Base-by-base conservation (phyloP, 2,113 vertebrate species). In the Cyprinodon brontotheroides region DNA sequence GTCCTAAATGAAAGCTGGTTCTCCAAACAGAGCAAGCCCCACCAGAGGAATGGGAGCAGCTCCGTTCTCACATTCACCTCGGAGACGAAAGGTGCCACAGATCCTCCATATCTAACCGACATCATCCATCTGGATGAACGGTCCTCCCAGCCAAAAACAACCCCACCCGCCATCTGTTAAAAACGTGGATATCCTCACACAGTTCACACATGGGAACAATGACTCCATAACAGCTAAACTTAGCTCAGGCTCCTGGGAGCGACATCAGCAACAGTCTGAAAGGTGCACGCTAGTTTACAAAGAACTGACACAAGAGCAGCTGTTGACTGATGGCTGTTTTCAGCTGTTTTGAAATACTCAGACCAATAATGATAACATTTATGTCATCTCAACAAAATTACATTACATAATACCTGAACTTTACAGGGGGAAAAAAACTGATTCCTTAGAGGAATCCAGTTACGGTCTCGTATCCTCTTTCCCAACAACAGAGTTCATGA, bases 121-220 rank as follows among this genome's bases (percentile, higher is more conserved):
- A 84, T 80, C 72, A 86, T 87, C 89, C 87, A 85, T 91, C 86
- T 86, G 85, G 87, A 89, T 76, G 73, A 83, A 62, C 68, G 76
- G 74, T 68, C 71, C 78, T 71, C 75, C 41, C 70, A 89, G 87
- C 78, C 87, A 87, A 90, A 84, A 91, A 83, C 79, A 75, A 77
- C 77, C 86, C 74, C 84, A 8, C 82, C 89, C 83, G 79, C 86
- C 84, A 87, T 90, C 89, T 88, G 85, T 85, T 90, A 70, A 65
- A 57, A 86, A 85, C 77, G 78, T 87, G 83, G 80, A 88, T 76
- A 65, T 87, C 78, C 78, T 85, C 77, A 71, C 62, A 79, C 68
- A 37, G 74, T 36, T 57, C 64, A 29, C 40, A 3, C 38, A 43
- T 6, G 45, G 76, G 57, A 84, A 83, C 87, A 85, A 85, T 82